phyloP scores from a whole-genome alignment of 2,888 invertebrate species.

The Cinara cedri region DNA sequence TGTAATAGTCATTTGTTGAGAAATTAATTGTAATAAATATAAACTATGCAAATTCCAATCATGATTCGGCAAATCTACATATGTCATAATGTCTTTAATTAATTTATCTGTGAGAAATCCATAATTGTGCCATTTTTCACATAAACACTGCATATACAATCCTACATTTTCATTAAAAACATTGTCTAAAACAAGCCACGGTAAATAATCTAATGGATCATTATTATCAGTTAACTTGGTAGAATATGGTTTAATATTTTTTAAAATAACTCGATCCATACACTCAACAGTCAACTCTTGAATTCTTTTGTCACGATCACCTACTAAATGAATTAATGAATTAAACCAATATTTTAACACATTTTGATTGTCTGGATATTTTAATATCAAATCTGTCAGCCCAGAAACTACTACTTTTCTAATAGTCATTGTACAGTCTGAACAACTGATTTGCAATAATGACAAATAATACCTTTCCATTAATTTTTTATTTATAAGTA shows the following conservation, averaged over 20 bases:
- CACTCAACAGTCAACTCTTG: constrained; percentile 49
- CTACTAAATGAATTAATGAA: constrained; percentile 49
- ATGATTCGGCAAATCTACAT: constrained; percentile 27
- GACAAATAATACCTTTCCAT: constrained; percentile 30
- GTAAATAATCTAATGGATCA: constrained; percentile 41
- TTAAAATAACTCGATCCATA: constrained; percentile 44
- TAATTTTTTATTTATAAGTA: constrained; percentile 38
- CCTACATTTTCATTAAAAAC: constrained; percentile 48
- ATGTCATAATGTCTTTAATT: constrained; percentile 39
- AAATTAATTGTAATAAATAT: constrained; percentile 49
- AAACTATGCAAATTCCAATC: constrained; percentile 44
- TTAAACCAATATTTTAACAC: constrained; percentile 50
- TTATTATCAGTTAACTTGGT: constrained; percentile 12
- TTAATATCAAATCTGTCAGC: constrained; percentile 40
- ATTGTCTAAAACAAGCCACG: constrained; percentile 44
- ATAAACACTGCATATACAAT: constrained; percentile 46
- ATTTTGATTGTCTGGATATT: constrained; percentile 49
- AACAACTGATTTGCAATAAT: constrained; percentile 45
- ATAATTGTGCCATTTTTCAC: constrained; percentile 38
- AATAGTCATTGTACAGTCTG: constrained; percentile 35
- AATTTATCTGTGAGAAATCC: constrained; percentile 5
- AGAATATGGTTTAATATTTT: constrained; percentile 52
- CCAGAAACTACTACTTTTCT: constrained; percentile 46
- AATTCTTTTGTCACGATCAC: constrained; percentile 50
- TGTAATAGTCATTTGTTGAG: constrained; percentile 37